Percentiles rank a stretch among this genome's conserved stretches.
These are phyloP conservation scores for Lindbergichthys nudifrons DNA, from an alignment of 2,797 vertebrate species.

Conservation along the genomic window DNA sequence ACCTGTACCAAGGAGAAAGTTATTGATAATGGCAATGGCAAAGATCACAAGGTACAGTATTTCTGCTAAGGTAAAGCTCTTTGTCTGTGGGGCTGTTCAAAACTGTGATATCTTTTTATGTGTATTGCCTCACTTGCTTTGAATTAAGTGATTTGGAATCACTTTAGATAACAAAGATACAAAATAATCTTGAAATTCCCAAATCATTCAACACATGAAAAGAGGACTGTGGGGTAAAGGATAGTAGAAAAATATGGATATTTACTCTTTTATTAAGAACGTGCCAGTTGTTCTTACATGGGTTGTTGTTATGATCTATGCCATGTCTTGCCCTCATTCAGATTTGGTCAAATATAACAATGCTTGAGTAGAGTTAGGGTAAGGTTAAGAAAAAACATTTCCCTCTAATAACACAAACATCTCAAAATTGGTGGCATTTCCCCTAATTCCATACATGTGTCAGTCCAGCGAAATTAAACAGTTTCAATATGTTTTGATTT, in stretches of 20 bases:
- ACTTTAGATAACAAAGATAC: not conserved
- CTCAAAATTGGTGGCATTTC: not conserved
- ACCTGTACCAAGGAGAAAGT: constrained; percentile 44
- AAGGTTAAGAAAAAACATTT: no score
- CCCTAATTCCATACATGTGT: not conserved
- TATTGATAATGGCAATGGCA: not conserved
- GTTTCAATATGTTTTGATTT: not conserved
- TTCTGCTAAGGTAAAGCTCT: not conserved
- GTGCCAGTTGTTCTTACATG: not conserved
- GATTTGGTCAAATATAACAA: not conserved
- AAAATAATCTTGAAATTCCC: not conserved
- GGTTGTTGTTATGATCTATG: not conserved
- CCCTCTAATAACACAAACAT: no score
- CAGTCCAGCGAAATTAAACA: constrained; percentile 15
- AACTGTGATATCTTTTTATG: not conserved
- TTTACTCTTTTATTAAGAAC: not conserved
- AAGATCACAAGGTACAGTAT: not conserved
- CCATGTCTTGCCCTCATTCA: not conserved
- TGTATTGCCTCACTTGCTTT: not conserved
- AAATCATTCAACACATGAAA: not conserved
- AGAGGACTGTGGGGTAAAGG: constrained; percentile 4
- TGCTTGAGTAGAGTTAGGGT: not conserved
- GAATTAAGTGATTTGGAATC: not conserved
- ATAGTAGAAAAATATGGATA: not conserved
- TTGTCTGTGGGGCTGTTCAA: not conserved